A percentile compares a stretch with the other conserved stretches of the same genome.
These are phyloP conservation scores for Cottoperca gobio DNA, from an alignment of 2,797 vertebrate species.

Conservation along the genomic window DNA sequence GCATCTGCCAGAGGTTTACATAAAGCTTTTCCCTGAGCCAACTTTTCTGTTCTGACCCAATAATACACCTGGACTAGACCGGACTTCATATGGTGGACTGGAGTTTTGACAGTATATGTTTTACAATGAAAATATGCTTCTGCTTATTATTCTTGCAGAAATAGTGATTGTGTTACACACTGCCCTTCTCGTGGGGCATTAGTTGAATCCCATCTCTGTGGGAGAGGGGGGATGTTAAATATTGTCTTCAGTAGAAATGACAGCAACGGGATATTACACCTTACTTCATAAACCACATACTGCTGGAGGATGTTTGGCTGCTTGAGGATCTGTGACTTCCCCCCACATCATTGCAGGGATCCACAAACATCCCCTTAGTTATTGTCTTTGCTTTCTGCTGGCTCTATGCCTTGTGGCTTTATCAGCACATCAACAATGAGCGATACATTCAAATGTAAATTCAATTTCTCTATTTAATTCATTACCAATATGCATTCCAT, in stretches of 20 bases:
- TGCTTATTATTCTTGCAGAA: constrained; percentile 1
- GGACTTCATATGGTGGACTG: constrained; percentile 1
- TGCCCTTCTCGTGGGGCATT: not conserved
- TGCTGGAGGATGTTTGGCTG: constrained; percentile 30
- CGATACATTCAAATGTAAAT: not conserved
- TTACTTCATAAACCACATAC: constrained; percentile 2
- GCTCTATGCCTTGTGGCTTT: not conserved
- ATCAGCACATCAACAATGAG: not conserved
- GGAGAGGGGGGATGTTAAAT: constrained; percentile 15
- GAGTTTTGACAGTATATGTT: constrained; percentile 18
- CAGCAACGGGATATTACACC: constrained; percentile 40
- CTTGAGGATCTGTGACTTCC: constrained; percentile 17
- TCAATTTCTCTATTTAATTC: not conserved
- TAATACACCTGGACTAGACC: constrained; percentile 6
- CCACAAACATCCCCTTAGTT: not conserved
- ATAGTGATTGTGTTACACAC: not conserved
- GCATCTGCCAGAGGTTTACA: constrained; percentile 23
- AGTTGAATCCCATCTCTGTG: constrained; percentile 7
- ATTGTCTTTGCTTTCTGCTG: not conserved
- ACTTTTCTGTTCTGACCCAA: constrained; percentile 25
- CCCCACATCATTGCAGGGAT: not conserved
- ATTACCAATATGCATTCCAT: not conserved
- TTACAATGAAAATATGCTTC: constrained; percentile 13
- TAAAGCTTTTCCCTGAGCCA: constrained; percentile 18
- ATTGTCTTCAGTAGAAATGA: constrained; percentile 27